phyloP scores from a whole-genome alignment of 2,113 vertebrate genomes.

The Bostrychus sinensis region DNA sequence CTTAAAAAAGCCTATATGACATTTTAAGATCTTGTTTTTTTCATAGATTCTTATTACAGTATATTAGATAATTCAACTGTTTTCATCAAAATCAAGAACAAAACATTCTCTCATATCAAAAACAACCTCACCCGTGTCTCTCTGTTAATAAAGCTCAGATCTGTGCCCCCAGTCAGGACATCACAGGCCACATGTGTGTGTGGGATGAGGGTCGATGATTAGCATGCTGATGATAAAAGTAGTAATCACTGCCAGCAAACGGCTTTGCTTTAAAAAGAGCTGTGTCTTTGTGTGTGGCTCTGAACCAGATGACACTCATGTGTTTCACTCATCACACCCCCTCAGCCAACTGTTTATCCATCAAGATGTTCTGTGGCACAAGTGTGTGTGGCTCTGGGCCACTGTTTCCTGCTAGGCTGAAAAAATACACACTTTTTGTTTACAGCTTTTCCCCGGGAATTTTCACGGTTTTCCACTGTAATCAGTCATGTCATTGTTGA shows the following conservation, averaged over 20 bases:
- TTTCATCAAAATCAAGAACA: no score
- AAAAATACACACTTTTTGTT: neutral
- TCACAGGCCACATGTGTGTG: constrained; percentile 13
- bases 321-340: constrained; percentile 59
- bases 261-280: constrained; percentile 31
- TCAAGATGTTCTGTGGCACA: constrained; percentile 49
- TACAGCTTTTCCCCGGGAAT: neutral
- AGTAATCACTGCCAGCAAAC: constrained; percentile 51
- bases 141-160: neutral
- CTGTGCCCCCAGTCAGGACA: neutral
- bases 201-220: constrained; percentile 55
- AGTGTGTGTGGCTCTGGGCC: constrained; percentile 5
- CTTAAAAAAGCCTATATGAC: no score
- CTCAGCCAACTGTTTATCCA: constrained; percentile 52
- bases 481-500: no score
- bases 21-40: no score
- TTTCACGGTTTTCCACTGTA: neutral
- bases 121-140: no score
- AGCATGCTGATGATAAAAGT: constrained; percentile 53
- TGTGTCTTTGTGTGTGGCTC: constrained; percentile 23
- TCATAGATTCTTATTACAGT: no score
- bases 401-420: neutral
- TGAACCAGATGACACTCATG: constrained; percentile 51
- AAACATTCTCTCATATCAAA: no score
- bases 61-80: no score